A percentile compares a stretch with the other conserved stretches of the same genome.
phyloP scores from a whole-genome alignment of 2,888 invertebrate genomes.

The Callosobruchus maculatus region DNA sequence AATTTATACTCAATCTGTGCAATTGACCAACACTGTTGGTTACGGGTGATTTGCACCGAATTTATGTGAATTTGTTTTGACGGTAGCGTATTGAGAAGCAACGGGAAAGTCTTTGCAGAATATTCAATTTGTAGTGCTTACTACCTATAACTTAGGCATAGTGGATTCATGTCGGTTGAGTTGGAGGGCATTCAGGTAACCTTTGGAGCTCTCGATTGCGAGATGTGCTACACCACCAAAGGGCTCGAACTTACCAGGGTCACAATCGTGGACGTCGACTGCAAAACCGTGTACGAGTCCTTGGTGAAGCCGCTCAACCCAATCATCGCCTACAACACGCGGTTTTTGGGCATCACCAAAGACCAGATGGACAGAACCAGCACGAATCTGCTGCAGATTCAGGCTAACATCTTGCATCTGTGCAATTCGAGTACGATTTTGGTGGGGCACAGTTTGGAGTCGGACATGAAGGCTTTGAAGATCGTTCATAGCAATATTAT shows the following conservation, averaged over 20 bases:
- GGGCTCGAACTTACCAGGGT: slow-evolving; percentile 90
- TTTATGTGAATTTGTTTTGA: too few relatives aligned
- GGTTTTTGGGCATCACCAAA: slow-evolving; percentile 92
- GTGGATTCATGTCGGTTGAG: slow-evolving; percentile 25
- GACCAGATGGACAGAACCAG: slow-evolving; percentile 76
- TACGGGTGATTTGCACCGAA: too few relatives aligned
- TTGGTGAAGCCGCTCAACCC: slow-evolving; percentile 85
- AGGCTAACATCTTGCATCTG: slow-evolving; percentile 84
- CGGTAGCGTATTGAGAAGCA: too few relatives aligned
- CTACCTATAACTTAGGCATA: too few relatives aligned
- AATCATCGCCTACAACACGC: slow-evolving; percentile 92
- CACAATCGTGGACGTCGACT: slow-evolving; percentile 80
- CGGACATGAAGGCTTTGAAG: slow-evolving; percentile 91
- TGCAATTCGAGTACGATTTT: slow-evolving; percentile 89
- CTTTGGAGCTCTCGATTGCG: slow-evolving; percentile 83
- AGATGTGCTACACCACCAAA: slow-evolving; percentile 95
- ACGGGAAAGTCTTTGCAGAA: too few relatives aligned
- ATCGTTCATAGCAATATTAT: slow-evolving; percentile 85
- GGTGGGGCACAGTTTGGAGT: slow-evolving; percentile 97
- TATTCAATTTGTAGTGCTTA: too few relatives aligned
- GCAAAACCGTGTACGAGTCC: slow-evolving; percentile 82
- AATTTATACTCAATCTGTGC: too few relatives aligned
- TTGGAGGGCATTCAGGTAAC: slow-evolving; percentile 45
- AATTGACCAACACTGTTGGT: too few relatives aligned
- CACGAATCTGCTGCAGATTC: slow-evolving; percentile 78